Conservation (phyloP, 2,888 invertebrate species). For the Lasioglossum vierecki region DNA sequence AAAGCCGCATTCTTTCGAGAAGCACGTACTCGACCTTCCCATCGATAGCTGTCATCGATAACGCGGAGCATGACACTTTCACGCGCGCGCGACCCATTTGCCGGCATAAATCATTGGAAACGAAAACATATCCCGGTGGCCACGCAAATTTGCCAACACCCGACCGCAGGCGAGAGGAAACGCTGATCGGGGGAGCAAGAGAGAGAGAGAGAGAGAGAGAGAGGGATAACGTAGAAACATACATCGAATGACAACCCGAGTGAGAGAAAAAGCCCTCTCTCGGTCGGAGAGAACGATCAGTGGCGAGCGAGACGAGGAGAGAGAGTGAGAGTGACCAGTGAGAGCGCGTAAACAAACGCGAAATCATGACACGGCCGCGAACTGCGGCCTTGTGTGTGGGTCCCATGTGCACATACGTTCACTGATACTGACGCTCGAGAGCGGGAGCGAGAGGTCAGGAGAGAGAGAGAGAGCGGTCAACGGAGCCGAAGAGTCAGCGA, state of each 20-base stretch:
- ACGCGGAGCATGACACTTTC: constrained; percentile 75
- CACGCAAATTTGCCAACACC: constrained; percentile 84
- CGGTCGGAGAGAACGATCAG: constrained; percentile 37
- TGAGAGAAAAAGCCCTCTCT: constrained; percentile 10
- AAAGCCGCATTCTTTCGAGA: constrained; percentile 68
- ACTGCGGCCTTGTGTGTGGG: constrained; percentile 64
- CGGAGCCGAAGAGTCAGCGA: constrained; percentile 57
- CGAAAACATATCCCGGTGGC: constrained; percentile 83
- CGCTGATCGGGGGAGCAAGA: not conserved
- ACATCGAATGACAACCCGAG: constrained; percentile 2
- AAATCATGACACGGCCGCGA: constrained; percentile 81
- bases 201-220: not conserved
- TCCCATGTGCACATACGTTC: constrained; percentile 56
- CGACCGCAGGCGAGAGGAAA: constrained; percentile 77
- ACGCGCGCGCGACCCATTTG: constrained; percentile 77
- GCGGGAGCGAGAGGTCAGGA: constrained; percentile 59
- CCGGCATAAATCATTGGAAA: constrained; percentile 84
- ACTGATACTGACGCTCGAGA: constrained; percentile 32
- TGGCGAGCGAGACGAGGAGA: constrained; percentile 38
- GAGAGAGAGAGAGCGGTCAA: constrained; percentile 43
- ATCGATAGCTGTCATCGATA: constrained; percentile 76
- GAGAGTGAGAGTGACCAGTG: constrained; percentile 56
- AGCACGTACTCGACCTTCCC: constrained; percentile 70
- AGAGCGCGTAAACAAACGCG: constrained; percentile 82
- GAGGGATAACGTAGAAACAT: not conserved